Percentiles rank a stretch among this genome's conserved stretches.
Evolutionary conservation across 2,113 vertebrate genomes (phyloP).

Genomic region (Cavia porcellus): DNA sequence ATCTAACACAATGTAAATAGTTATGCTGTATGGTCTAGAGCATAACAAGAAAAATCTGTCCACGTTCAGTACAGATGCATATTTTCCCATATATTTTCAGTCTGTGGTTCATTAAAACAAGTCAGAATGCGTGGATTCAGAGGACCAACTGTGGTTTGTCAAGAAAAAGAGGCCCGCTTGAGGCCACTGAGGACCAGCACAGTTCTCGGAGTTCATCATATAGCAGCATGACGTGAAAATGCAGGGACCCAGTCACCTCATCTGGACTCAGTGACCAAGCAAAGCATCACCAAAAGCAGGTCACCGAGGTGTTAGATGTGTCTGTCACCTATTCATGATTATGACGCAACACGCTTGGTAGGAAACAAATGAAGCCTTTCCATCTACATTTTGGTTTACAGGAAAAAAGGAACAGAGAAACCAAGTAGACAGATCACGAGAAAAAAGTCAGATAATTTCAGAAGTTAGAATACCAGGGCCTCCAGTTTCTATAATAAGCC

Average conservation of each 20-base stretch:
- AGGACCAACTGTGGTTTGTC: neutral
- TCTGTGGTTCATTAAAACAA: neutral
- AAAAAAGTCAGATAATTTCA: neutral
- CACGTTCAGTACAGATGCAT: neutral
- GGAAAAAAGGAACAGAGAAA: neutral
- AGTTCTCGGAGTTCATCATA: neutral
- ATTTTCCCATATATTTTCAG: neutral
- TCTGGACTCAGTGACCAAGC: neutral
- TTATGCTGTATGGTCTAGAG: neutral
- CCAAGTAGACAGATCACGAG: neutral
- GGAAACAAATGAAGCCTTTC: neutral
- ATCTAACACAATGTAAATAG: neutral
- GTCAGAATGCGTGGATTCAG: neutral
- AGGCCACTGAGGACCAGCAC: neutral
- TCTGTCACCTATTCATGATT: neutral
- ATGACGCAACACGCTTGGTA: neutral
- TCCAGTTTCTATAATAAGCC: neutral
- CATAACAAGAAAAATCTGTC: neutral
- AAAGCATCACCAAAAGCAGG: neutral
- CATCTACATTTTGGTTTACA: neutral
- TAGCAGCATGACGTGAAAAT: neutral
- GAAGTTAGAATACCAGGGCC: neutral
- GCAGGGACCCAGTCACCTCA: neutral
- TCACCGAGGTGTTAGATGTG: accelerated
- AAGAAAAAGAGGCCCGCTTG: neutral